Evolutionary conservation across 2,113 vertebrate genomes (phyloP), one percentile per base, ranked within the genome.

Genomic region (Nicator chloris): DNA sequence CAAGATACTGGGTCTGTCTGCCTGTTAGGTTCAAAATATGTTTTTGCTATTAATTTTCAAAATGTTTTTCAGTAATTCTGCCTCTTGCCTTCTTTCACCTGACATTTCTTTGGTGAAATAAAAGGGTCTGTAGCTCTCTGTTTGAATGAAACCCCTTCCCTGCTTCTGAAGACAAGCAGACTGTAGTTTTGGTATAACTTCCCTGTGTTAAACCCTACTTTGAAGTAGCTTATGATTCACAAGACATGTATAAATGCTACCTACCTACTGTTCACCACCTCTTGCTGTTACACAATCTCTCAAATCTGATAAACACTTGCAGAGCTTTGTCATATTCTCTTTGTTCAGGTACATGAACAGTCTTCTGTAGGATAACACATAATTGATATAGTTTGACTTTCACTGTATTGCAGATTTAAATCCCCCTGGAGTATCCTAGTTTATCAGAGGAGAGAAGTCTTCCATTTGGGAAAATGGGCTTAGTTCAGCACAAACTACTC

Each of bases 251-350:
- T 89, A 85, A 96, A 89, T 72, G 30, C 83, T 95, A 54, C 75
- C 89, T 93, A 70, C 89, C 57, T 72, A 82, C 78, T 85, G 28
- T 66, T 95, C 90, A 76, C 78, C 70, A 87, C 59, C 66, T 92
- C 83, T 92, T 6, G 35, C 86, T 95, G 45, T 93, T 96, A 95
- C 10, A 92, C 81, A 93, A 27, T 75, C 80, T 91, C 80, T 88
- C 40, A 71, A 64, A 84, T 93, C 49, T 92, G 73, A 82, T 93
- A 90, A 96, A 95, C 66, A 66, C 49, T 91, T 88, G 60, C 66
- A 78, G 80, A 31, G 86, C 83, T 95, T 95, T 95, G 94, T 95
- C 84, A 95, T 79, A 82, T 20, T 95, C 69, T 89, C 78, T 95
- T 95, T 93, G 61, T 97, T 96, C 84, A 69, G 53, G n/a, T 71